Evolutionary conservation across 2,888 invertebrate species (phyloP).

Genomic region (Tipula lateralis): DNA sequence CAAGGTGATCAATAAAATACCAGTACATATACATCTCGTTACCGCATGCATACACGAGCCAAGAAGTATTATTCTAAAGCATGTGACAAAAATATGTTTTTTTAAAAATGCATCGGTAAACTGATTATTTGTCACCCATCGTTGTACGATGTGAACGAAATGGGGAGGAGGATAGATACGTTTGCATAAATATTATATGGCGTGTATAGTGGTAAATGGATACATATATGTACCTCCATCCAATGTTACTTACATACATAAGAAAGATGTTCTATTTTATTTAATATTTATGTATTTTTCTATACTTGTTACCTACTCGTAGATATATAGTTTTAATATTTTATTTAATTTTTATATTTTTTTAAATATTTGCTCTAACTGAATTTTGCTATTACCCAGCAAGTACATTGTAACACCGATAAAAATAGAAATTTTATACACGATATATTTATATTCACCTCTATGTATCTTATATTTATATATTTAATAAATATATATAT

Average conservation of each 20-base stretch:
- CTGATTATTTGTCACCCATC: not conserved
- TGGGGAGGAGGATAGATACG: not conserved
- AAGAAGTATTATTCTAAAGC: not conserved
- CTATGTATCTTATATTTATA: not conserved
- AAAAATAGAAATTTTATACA: not conserved
- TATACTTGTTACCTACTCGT: constrained; percentile 1
- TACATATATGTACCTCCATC: not conserved
- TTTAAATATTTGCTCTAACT: not conserved
- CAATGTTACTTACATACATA: not conserved
- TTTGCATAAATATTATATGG: not conserved
- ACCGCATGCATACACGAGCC: not conserved
- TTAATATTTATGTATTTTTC: not conserved
- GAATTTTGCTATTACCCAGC: not conserved
- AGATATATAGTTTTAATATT: not conserved
- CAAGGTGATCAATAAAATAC: not conserved
- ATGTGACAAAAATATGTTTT: not conserved
- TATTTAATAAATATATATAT: not conserved
- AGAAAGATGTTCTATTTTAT: not conserved
- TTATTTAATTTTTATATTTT: not conserved
- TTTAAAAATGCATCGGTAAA: not conserved
- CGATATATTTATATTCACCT: not conserved
- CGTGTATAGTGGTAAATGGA: not conserved
- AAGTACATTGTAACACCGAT: not conserved
- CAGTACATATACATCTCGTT: not conserved
- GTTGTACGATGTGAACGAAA: not conserved